Base-by-base conservation (phyloP, 2,113 vertebrate genomes). In the Orycteropus afer region DNA sequence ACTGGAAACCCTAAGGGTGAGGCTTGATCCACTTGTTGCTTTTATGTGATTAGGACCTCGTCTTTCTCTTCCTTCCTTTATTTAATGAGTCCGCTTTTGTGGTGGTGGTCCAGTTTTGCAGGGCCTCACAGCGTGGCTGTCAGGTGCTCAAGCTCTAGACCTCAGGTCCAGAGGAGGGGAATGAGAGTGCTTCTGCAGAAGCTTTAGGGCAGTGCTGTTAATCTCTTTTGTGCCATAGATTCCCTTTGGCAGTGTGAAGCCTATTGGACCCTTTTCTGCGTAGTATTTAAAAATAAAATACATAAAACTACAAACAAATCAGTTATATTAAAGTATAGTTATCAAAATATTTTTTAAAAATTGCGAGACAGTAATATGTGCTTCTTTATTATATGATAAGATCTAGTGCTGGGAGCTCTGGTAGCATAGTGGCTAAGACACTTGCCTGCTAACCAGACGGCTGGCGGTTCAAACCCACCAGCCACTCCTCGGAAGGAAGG, bases 371-470 rank as follows among this genome's bases (percentile, higher is more conserved):
- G 18, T 51, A 83, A 29, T 76, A 34, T 49, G 10, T 85, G 27
- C 27, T 86, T 61, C 55, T 89, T 91, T 91, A 37, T 91, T 90
- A 83, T 92, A 81, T n/a, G n/a, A 55, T 49, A 87, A 78, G 65
- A 51, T 59, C n/a, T n/a, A n/a, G n/a, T n/a, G n/a, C n/a, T n/a
- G n/a, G n/a, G n/a, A n/a, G n/a, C n/a, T n/a, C n/a, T n/a, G n/a
- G n/a, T n/a, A n/a, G n/a, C n/a, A n/a, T n/a, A n/a, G n/a, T n/a
- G n/a, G n/a, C n/a, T n/a, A n/a, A n/a, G n/a, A n/a, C n/a, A n/a
- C n/a, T n/a, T n/a, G n/a, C n/a, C n/a, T n/a, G n/a, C n/a, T n/a
- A n/a, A n/a, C n/a, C n/a, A n/a, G n/a, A n/a, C n/a, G n/a, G n/a
- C n/a, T n/a, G n/a, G n/a, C n/a, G n/a, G n/a, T n/a, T n/a, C n/a